These are phyloP conservation scores for Chroicocephalus ridibundus DNA, from an alignment of 2,113 vertebrate genomes.

Conservation along the genomic window DNA sequence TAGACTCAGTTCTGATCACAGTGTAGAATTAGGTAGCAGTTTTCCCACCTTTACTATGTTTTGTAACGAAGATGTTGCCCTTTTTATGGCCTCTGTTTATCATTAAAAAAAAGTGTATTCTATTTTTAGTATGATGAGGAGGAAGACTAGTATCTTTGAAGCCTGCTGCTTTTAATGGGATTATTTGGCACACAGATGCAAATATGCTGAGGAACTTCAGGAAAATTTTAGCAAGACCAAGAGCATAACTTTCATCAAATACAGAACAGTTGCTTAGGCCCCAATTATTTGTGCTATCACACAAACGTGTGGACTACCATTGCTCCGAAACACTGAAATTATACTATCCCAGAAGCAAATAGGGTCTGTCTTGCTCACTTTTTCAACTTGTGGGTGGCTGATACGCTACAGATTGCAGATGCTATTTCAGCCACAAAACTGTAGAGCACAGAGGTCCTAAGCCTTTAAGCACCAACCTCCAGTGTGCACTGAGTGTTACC, in stretches of 20 bases:
- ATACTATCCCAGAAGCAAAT: not conserved
- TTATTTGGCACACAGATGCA: not conserved
- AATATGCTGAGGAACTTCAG: not conserved
- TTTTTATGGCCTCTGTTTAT: not conserved
- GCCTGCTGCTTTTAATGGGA: not conserved
- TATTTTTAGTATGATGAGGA: not conserved
- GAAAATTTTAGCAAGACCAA: not conserved
- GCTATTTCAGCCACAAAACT: not conserved
- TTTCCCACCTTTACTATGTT: not conserved
- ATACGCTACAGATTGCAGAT: not conserved
- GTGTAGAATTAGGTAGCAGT: not conserved
- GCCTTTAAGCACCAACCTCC: not conserved
- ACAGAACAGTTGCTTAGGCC: not conserved
- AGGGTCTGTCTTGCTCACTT: not conserved
- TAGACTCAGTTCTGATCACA: not conserved
- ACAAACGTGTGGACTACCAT: not conserved
- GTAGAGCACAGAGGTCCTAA: not conserved
- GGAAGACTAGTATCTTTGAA: not conserved
- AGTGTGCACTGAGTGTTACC: rapidly evolving
- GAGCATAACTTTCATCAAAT: not conserved
- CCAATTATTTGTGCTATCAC: not conserved
- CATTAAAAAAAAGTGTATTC: not conserved
- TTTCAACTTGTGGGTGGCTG: not conserved
- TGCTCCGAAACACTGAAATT: not conserved
- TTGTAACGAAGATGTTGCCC: too few relatives aligned